Base-by-base conservation (phyloP, 2,888 invertebrate genomes). In the Dimorphilus gyrociliatus region DNA sequence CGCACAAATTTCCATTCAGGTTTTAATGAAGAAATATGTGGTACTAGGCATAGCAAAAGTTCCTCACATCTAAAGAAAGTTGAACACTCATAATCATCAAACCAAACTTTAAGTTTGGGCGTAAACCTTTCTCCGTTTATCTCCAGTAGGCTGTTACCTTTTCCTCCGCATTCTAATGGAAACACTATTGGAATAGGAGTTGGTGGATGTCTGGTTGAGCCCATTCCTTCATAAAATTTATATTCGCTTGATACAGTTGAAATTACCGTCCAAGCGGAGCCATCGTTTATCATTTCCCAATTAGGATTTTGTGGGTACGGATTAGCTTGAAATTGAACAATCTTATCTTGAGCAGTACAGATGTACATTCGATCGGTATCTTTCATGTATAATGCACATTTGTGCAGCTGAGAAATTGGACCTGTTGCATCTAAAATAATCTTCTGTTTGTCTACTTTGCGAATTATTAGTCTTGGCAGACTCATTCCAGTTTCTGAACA, bases 341-440 rank as follows among this genome's bases (percentile, higher is more conserved):
- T 97, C 45, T 92, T 74, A 60, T 97, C 97, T 62, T 97, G 94
- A 1, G 90, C 88, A 19, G 97, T 70, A 58, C 97, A 97, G 32
- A 97, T 73, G 63, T 97, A 97, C 88, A 94, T 92, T 37, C 88
- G 72, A 60, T 92, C 92, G 0, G 94, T 92, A 65, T 94, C 97
- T 64, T 97, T 92, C 85, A 99, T 90, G 66, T 90, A 92, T 67
- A 97, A 99, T 27, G 97, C 92, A 68, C 94, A 97, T 66, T 99
- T 97, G 68, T 97, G 97, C 10, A 97, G 70, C 60, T 97, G 97
- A 0, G 94, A 97, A 0, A 99, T 94, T 0, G 97, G 97, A 66
- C 99, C 97, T 51, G 97, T 94, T 2, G 92, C 90, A 68, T 97
- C 94, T 34, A 97, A 64, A 19, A 94, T 71, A 1, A 94, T 92